phyloP scores from a whole-genome alignment of 2,113 vertebrate species.

The Aptenodytes patagonicus region DNA sequence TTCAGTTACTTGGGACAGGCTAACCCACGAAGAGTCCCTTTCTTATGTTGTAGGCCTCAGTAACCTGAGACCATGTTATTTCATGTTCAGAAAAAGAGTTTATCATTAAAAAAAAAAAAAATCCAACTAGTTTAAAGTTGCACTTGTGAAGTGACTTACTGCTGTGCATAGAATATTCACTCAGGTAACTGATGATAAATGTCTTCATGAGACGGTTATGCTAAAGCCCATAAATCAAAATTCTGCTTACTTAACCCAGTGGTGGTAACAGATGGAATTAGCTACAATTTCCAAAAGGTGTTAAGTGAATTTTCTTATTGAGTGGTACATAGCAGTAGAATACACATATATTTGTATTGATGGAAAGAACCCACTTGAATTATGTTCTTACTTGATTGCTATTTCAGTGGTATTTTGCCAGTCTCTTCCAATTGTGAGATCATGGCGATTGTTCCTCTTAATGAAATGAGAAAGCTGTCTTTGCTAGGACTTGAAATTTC shows the following conservation, averaged over 20 bases:
- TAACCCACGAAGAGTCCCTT: not conserved
- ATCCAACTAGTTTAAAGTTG: not conserved
- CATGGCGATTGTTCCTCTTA: not conserved
- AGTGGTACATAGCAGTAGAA: not conserved
- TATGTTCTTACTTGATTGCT: not conserved
- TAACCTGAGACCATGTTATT: not conserved
- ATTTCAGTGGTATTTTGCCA: conserved; percentile 21
- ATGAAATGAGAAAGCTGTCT: not conserved
- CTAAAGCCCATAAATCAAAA: not conserved
- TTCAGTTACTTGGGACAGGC: not conserved
- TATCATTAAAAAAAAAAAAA: not conserved
- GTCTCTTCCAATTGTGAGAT: not conserved
- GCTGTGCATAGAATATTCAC: not conserved
- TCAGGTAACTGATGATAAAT: not conserved
- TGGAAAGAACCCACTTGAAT: not conserved
- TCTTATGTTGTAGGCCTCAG: not conserved
- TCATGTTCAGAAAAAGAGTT: not conserved
- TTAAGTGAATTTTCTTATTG: not conserved
- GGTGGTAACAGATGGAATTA: not conserved
- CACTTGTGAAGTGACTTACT: not conserved
- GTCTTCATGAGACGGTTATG: not conserved
- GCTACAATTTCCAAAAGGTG: too few species aligned
- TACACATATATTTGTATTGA: not conserved
- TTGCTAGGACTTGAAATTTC: not conserved
- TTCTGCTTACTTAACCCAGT: not conserved